These are phyloP conservation scores for Keiferia lycopersicella DNA, from an alignment of 2,888 invertebrate genomes.

Conservation along the genomic window DNA sequence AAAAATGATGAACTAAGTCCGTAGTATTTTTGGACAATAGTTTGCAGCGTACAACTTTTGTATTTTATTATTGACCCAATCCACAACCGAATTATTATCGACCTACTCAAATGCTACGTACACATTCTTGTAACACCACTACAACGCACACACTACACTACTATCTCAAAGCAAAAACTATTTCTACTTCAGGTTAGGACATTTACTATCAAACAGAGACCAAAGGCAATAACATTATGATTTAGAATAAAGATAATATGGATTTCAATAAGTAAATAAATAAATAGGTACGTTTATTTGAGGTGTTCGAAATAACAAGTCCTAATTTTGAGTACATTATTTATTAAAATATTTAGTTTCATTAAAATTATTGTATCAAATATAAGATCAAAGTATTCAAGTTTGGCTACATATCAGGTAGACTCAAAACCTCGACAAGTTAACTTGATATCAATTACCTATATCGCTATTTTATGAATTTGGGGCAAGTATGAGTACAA, in stretches of 20 bases:
- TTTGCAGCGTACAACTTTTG: too few species aligned
- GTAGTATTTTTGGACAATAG: too few species aligned
- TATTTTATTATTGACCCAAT: too few species aligned
- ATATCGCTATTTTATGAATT: not conserved
- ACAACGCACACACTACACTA: not conserved
- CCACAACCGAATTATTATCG: too few species aligned
- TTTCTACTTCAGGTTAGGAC: not conserved
- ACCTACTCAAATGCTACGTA: not conserved
- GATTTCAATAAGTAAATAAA: too few species aligned
- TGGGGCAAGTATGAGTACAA: conserved; percentile 5
- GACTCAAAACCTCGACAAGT: too few species aligned
- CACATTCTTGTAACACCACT: not conserved
- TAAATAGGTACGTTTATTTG: too few species aligned
- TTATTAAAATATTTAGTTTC: conserved; percentile 14
- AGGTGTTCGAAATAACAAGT: not conserved
- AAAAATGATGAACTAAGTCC: too few species aligned
- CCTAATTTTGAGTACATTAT: not conserved
- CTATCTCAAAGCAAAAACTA: not conserved
- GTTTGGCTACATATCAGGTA: not conserved
- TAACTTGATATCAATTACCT: not conserved
- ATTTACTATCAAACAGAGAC: not conserved
- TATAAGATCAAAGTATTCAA: conserved; percentile 9
- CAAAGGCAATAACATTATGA: too few species aligned
- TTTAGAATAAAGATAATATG: too few species aligned
- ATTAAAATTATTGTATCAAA: not conserved